These are phyloP conservation scores for Staurois parvus DNA, from an alignment of 2,797 vertebrate genomes.

Conservation along the genomic window DNA sequence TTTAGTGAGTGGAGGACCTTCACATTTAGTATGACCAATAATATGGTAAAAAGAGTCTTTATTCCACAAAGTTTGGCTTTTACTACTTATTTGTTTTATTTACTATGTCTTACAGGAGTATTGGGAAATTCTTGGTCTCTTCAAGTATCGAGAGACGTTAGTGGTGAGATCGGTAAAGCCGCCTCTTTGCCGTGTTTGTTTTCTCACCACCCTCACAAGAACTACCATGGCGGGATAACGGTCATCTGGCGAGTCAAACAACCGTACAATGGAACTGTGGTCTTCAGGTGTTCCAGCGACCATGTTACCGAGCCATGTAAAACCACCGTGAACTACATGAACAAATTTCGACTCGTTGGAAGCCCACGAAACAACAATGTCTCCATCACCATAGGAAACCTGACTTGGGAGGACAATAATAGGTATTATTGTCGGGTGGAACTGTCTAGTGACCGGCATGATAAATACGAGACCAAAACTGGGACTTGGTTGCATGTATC, in stretches of 20 bases:
- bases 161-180: conserved; percentile 81
- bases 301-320: conserved; percentile 78
- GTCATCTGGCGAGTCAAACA: conserved; percentile 88
- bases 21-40: no score
- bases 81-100: no score
- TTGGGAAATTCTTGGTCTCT: conserved; percentile 86
- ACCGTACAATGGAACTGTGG: conserved; percentile 74
- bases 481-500: conserved; percentile 86
- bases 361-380: conserved; percentile 89
- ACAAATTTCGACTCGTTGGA: conserved; percentile 88
- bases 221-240: conserved; percentile 82
- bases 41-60: no score
- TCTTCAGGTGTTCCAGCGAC: conserved; percentile 84
- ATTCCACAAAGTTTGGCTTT: no score
- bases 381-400: conserved; percentile 85
- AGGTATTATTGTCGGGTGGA: conserved; percentile 91
- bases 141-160: conserved; percentile 82
- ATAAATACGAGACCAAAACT: conserved; percentile 87
- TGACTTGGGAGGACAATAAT: conserved; percentile 83
- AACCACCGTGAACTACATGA: conserved; percentile 80
- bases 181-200: conserved; percentile 90
- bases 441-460: conserved; percentile 79
- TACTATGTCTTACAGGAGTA: conserved; percentile 54
- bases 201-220: conserved; percentile 90
- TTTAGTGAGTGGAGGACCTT: no score